Evolutionary conservation across 2,888 invertebrate species (phyloP), one percentile per base, ranked within the genome.

Genomic region (Steinernema hermaphroditum): DNA sequence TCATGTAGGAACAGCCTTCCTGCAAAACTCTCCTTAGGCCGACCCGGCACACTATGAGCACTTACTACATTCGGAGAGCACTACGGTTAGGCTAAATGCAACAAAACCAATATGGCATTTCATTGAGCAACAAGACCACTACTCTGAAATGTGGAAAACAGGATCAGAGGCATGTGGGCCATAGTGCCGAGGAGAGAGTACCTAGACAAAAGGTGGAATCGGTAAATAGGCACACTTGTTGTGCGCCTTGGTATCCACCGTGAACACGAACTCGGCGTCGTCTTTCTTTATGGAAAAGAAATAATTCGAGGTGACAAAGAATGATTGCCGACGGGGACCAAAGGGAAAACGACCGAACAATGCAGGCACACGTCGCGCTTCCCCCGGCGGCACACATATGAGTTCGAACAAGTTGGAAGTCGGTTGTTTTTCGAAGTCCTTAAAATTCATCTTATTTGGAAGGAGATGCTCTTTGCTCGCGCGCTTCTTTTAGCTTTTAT

Each of bases 1-100:
- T 77, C 78, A 68, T 80, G 77, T 73, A 83, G 78, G 68, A 85
- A 75, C 32, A 84, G 81, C 37, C 80, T 81, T 73, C 80, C 84
- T 84, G 75, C 68, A 75, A 71, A 16, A 34, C 27, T 29, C 16
- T 2, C 29, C 37, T 37, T 12, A 37, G 6, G 12, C 37, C 4
- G 37, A 4, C 12, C 12, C 37, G n/a, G 46, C 37, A 4, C 46
- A 46, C 29, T 8, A 8, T 8, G 32, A 27, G 32, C 16, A 62
- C 62, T 62, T 62, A 62, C 62, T 62, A 27, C 62, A 32, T 29
- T 62, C 62, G 6, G 62, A 8, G 29, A 62, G 62, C 14, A 62
- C 62, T 16, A 62, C 34, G 14, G 62, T 62, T 8, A 62, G 62
- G 19, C 62, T 62, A 62, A 62, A 62, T 29, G 32, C 62, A 29